Base-by-base conservation (phyloP, 2,888 invertebrate species). In the Aspidiotus rigidus region DNA sequence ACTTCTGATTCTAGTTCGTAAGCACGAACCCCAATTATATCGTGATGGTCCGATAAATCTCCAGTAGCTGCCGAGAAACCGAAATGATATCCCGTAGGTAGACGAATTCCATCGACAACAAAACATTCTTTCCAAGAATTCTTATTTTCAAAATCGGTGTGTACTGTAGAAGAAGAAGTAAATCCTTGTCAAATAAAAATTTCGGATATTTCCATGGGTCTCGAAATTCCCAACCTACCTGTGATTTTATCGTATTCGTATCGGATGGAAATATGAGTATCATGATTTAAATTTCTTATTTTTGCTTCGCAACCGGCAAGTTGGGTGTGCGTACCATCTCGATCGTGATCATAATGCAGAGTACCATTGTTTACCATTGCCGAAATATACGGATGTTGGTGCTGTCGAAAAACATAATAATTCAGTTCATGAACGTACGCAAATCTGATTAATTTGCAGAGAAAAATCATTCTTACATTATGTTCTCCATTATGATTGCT, bases 401-500 rank as follows among this genome's bases (percentile, higher is more conserved):
- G 98, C 96, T 97, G 15, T 39, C 15, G 11, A 61, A 17, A 10
- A 61, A 61, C 1, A 28, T 28, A 5, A 28, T 5, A 17, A 2
- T 5, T 44, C 10, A 53, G 39, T 49, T 60, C 59, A 11, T 28
- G 6, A 53, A 39, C 13, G 41, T 10, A n/a, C 8, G 15, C 42
- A 11, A 60, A 17, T 41, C 41, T 62, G n/a, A 53, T 15, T 62
- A 53, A 10, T 9, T 61, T 40, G 40, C 3, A 7, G 16, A 3
- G 5, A 62, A 16, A n/a, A 59, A 16, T 59, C 2, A 15, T 17
- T 41, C 87, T 85, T 80, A 97, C 97, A 82, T 95, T 95, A 77
- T 99, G 98, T 16, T 93, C 92, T 7, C 97, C 98, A 81, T 99
- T 98, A 76, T 99, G 97, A 79, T 99, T 99, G 79, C 95, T 97